phyloP scores from a whole-genome alignment of 2,888 invertebrate genomes.

The Therioaphis trifolii region DNA sequence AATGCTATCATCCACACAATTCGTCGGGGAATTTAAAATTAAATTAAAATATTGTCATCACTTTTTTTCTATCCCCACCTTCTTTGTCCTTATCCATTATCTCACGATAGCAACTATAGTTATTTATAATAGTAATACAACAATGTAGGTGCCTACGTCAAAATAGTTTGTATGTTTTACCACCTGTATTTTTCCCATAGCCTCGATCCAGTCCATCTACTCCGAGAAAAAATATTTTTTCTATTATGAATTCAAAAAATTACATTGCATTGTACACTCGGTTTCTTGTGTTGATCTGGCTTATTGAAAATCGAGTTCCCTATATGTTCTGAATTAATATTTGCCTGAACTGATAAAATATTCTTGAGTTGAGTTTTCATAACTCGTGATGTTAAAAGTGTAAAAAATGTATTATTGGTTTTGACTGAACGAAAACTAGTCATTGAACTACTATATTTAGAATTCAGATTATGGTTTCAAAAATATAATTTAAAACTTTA shows the following conservation, averaged over 20 bases:
- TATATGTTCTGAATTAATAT: too few relatives aligned
- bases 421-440: too few relatives aligned
- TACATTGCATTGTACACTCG: too few relatives aligned
- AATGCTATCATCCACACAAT: slow-evolving; percentile 1
- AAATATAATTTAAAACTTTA: too few relatives aligned
- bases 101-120: background rate
- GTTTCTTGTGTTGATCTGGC: too few relatives aligned
- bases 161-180: background rate
- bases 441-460: too few relatives aligned
- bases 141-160: background rate
- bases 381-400: too few relatives aligned
- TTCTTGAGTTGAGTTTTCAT: too few relatives aligned
- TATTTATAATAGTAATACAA: slow-evolving; percentile 1
- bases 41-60: slow-evolving; percentile 53
- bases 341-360: too few relatives aligned
- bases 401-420: too few relatives aligned
- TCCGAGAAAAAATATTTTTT: slow-evolving; percentile 33
- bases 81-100: slow-evolving; percentile 13
- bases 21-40: slow-evolving; percentile 35
- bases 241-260: background rate
- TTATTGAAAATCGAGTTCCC: too few relatives aligned
- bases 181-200: background rate
- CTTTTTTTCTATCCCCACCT: background rate
- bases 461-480: too few relatives aligned
- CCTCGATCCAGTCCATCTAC: background rate